Evolutionary conservation across 2,888 invertebrate genomes (phyloP).

Genomic region (Cosmia trapezina): DNA sequence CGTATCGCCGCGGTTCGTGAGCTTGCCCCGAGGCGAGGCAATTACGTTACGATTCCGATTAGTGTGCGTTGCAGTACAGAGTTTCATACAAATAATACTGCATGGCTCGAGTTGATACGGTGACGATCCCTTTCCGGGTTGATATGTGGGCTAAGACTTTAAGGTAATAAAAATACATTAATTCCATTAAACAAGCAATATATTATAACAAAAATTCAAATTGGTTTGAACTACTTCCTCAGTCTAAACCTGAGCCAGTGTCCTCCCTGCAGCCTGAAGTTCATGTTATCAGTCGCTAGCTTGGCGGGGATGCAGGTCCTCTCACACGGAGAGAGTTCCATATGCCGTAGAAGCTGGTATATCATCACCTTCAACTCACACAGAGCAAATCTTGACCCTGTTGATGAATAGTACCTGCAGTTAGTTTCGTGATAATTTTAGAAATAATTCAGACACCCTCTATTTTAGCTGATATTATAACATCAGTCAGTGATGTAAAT

Average conservation of each 20-base stretch:
- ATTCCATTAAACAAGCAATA: not conserved
- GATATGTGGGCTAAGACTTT: no score
- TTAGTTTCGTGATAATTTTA: not conserved
- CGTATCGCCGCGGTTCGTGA: no score
- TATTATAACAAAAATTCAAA: not conserved
- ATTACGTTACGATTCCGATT: no score
- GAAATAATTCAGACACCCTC: not conserved
- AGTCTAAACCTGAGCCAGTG: slow-evolving; percentile 75
- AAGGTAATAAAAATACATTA: no score
- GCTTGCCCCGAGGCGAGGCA: no score
- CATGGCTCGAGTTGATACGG: no score
- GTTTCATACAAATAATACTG: no score
- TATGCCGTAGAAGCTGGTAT: slow-evolving; percentile 78
- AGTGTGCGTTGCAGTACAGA: no score
- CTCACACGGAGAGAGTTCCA: slow-evolving; percentile 75
- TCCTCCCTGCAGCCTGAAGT: slow-evolving; percentile 74
- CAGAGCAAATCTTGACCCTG: slow-evolving; percentile 82
- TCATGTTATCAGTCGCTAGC: slow-evolving; percentile 69
- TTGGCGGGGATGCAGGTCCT: slow-evolving; percentile 74
- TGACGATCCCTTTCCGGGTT: no score
- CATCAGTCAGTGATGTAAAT: not conserved
- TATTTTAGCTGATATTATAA: not conserved
- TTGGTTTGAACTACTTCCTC: slow-evolving; percentile 35
- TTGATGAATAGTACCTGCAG: not conserved
- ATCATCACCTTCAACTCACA: slow-evolving; percentile 82